These are phyloP conservation scores for Acanthopleura granulata DNA, from an alignment of 2,888 invertebrate genomes.

Conservation along the genomic window DNA sequence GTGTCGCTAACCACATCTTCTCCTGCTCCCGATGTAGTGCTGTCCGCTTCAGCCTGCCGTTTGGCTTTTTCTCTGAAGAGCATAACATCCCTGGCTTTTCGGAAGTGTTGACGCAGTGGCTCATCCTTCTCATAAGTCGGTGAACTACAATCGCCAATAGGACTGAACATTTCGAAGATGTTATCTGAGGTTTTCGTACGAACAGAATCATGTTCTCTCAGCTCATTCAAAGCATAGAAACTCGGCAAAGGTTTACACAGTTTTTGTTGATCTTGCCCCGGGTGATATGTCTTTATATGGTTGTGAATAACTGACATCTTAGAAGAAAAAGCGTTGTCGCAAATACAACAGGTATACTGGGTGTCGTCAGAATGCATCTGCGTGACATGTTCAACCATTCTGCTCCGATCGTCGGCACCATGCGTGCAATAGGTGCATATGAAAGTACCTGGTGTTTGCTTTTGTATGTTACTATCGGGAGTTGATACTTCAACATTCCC, in stretches of 20 bases:
- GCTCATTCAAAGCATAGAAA: constrained; percentile 12
- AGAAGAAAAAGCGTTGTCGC: constrained; percentile 12
- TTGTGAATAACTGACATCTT: not conserved
- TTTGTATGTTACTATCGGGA: not conserved
- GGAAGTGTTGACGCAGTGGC: not conserved
- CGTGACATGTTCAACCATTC: constrained; percentile 16
- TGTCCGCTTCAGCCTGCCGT: constrained; percentile 19
- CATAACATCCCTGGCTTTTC: constrained; percentile 15
- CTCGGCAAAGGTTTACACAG: constrained; percentile 7
- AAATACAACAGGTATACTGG: constrained; percentile 16
- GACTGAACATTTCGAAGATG: constrained; percentile 17
- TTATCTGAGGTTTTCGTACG: constrained; percentile 6
- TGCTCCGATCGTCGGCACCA: not conserved
- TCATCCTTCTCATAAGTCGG: not conserved
- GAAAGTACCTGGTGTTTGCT: not conserved
- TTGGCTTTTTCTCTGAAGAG: not conserved
- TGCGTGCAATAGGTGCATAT: constrained; percentile 5
- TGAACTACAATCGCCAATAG: not conserved
- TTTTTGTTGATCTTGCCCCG: not conserved
- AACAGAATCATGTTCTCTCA: not conserved
- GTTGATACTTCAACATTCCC: not conserved
- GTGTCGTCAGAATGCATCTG: constrained; percentile 11
- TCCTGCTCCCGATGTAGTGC: constrained; percentile 2
- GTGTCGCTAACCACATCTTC: not conserved
- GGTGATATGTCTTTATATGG: not conserved